Evolutionary conservation across 2,113 vertebrate genomes (phyloP).

Genomic region (Oceanites oceanicus): DNA sequence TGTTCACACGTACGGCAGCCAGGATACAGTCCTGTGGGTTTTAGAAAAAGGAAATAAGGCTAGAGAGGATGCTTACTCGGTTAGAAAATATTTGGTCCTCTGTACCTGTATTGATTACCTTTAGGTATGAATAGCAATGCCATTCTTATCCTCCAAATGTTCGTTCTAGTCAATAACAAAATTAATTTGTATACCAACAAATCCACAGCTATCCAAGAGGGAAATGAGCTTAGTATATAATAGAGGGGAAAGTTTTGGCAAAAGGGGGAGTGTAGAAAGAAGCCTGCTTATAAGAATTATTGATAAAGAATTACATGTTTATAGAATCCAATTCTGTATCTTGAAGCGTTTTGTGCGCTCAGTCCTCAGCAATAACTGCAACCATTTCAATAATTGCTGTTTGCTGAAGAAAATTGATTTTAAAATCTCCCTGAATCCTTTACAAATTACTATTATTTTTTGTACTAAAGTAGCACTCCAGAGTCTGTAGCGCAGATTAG

Average conservation of each 20-base stretch:
- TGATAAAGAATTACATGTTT: conserved; percentile 58
- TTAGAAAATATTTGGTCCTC: conserved; percentile 38
- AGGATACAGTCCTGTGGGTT: not conserved
- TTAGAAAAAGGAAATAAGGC: not conserved
- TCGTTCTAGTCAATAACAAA: conserved; percentile 27
- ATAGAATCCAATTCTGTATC: conserved; percentile 24
- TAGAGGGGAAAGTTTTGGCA: not conserved
- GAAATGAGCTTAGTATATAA: not conserved
- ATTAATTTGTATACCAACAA: conserved; percentile 48
- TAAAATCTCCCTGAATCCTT: conserved; percentile 5
- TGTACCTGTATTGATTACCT: conserved; percentile 17
- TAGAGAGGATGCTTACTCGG: not conserved
- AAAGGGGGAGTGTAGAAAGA: not conserved
- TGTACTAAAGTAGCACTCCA: not conserved
- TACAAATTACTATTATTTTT: not conserved
- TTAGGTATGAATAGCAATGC: conserved; percentile 26
- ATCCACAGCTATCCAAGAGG: not conserved
- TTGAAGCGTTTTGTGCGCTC: not conserved
- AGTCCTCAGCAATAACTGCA: not conserved
- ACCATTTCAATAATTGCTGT: conserved; percentile 5
- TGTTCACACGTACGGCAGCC: not conserved
- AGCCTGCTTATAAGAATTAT: conserved; percentile 37
- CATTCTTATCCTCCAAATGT: conserved; percentile 9
- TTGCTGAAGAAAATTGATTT: conserved; percentile 41
- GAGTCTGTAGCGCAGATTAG: not conserved